Conservation (phyloP, 2,888 invertebrate species). For the Athalia rosae region DNA sequence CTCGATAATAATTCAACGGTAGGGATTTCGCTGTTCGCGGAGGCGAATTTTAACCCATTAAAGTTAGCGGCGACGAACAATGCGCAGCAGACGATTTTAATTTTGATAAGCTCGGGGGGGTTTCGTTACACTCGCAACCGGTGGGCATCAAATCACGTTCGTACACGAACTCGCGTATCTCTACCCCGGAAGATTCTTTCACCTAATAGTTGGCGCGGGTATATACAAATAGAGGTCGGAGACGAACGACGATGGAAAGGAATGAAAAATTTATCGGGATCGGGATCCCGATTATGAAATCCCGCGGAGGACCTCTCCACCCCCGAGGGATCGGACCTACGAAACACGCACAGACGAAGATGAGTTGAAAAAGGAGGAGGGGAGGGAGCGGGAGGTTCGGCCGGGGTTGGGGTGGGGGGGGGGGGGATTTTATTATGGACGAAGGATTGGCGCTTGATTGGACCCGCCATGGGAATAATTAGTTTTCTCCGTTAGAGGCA, state of each 20-base stretch:
- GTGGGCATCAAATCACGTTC: too few species aligned
- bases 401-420: neutral
- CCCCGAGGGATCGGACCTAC: neutral
- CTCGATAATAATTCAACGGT: too few species aligned
- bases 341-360: slow-evolving; percentile 21
- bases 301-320: neutral
- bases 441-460: slow-evolving; percentile 34
- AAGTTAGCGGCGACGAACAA: too few species aligned
- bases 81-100: too few species aligned
- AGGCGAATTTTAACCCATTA: too few species aligned
- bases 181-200: too few species aligned
- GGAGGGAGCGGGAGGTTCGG: neutral
- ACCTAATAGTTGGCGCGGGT: neutral
- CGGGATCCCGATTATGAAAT: neutral
- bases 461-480: slow-evolving; percentile 39
- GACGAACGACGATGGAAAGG: neutral
- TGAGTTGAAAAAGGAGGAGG: neutral
- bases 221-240: neutral
- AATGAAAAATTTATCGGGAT: slow-evolving; percentile 30
- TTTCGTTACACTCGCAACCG: too few species aligned
- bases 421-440: neutral
- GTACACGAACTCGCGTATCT: too few species aligned
- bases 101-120: too few species aligned
- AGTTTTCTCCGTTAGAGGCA: slow-evolving; percentile 33
- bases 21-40: too few species aligned